phyloP scores from a whole-genome alignment of 2,113 vertebrate genomes.

The Spermophilus dauricus region DNA sequence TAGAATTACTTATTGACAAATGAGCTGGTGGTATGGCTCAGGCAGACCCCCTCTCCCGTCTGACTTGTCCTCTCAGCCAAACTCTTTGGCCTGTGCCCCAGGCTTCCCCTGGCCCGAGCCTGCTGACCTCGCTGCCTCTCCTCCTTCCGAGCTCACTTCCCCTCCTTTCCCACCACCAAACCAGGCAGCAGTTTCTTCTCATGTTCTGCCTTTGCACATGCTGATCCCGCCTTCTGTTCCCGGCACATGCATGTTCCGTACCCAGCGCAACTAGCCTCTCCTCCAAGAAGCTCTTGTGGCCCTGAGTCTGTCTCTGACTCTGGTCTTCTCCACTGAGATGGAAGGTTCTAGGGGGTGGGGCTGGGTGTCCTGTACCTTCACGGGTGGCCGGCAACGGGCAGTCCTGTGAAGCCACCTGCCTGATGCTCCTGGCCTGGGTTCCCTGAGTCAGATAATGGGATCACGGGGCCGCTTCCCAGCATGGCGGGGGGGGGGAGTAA shows the following conservation, averaged over 20 bases:
- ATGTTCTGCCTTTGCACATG: neutral
- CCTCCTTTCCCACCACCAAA: neutral
- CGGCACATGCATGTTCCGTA: neutral
- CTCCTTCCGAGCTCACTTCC: neutral
- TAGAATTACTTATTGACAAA: neutral
- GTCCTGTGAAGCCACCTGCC: rapidly evolving
- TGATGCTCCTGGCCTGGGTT: neutral
- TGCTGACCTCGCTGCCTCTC: neutral
- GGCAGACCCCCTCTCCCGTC: neutral
- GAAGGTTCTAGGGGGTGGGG: neutral
- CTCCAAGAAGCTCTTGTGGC: neutral
- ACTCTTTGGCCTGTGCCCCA: neutral
- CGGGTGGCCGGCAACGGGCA: rapidly evolving
- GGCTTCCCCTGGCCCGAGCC: neutral
- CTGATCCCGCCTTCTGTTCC: neutral
- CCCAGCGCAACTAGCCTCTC: conserved; percentile 31
- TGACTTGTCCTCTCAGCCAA: neutral
- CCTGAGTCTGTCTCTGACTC: neutral
- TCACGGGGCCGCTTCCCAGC: neutral
- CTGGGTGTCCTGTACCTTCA: neutral
- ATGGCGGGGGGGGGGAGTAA: neutral
- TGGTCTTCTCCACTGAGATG: neutral
- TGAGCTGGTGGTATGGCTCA: neutral
- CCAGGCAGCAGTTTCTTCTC: neutral
- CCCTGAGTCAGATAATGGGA: neutral